Conservation (phyloP, 2,888 invertebrate species). For the Drosophila anceps region DNA sequence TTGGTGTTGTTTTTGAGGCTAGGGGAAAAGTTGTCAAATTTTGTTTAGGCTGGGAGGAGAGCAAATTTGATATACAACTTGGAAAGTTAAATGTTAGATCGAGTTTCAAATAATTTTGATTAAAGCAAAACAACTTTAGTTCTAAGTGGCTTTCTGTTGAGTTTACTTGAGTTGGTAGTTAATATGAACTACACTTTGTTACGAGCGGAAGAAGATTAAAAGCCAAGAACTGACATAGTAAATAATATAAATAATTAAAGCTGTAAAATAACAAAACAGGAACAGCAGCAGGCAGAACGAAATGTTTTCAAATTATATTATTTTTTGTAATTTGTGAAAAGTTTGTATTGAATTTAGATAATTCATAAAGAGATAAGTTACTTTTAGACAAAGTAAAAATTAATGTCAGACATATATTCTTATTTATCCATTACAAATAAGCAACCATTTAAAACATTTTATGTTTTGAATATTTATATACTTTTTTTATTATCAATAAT, state of each 20-base stretch:
- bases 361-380: too few species aligned
- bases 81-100: conserved; percentile 24
- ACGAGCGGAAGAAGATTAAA: too few species aligned
- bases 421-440: too few species aligned
- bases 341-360: too few species aligned
- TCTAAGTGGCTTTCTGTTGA: background rate
- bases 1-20: background rate
- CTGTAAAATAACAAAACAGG: background rate
- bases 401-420: too few species aligned
- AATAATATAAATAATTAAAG: background rate
- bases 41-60: conserved; percentile 1
- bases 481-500: background rate
- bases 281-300: background rate
- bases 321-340: too few species aligned
- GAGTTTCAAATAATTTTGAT: conserved; percentile 15
- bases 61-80: conserved; percentile 23
- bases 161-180: background rate
- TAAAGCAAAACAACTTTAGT: background rate
- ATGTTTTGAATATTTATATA: background rate
- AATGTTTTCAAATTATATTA: too few species aligned
- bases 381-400: too few species aligned
- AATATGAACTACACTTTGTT: background rate
- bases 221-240: background rate
- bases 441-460: too few species aligned
- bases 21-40: conserved; percentile 8